These are phyloP conservation scores for Drosophila bunnanda DNA, from an alignment of 2,888 invertebrate genomes.

Conservation along the genomic window DNA sequence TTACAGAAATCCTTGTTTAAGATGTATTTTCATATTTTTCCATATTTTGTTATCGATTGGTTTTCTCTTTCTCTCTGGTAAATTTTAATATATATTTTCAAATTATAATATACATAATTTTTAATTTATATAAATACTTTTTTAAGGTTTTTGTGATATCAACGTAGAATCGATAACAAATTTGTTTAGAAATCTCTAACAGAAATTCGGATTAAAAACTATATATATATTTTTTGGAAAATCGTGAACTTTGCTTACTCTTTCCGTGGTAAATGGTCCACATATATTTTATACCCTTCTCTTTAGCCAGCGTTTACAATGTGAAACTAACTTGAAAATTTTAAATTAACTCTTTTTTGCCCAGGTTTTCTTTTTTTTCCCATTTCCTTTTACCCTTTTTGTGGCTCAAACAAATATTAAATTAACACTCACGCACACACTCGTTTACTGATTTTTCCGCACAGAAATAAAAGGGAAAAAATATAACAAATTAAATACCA, in stretches of 20 bases:
- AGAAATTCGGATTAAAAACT: too few species aligned
- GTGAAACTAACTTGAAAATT: constrained; percentile 38
- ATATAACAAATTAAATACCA: constrained; percentile 48
- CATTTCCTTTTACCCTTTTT: not conserved
- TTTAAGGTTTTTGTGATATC: too few species aligned
- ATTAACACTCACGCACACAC: constrained; percentile 54
- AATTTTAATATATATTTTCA: too few species aligned
- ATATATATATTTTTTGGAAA: too few species aligned
- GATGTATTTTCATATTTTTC: not conserved
- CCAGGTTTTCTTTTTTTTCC: not conserved
- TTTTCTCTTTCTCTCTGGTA: too few species aligned
- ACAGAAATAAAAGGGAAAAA: constrained; percentile 26
- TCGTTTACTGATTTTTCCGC: constrained; percentile 55
- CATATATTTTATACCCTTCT: not conserved
- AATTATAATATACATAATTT: too few species aligned
- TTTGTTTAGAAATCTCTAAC: too few species aligned
- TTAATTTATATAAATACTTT: too few species aligned
- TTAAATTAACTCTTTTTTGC: constrained; percentile 28
- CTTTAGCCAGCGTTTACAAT: constrained; percentile 11
- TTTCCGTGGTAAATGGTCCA: not conserved
- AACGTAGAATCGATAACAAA: too few species aligned
- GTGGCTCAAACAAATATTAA: constrained; percentile 60
- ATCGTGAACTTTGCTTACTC: not conserved
- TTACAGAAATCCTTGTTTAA: not conserved
- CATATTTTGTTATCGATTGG: too few species aligned